A percentile compares a stretch with the other conserved stretches of the same genome.
phyloP scores from a whole-genome alignment of 2,888 invertebrate species.

The Xiphydria camelus region DNA sequence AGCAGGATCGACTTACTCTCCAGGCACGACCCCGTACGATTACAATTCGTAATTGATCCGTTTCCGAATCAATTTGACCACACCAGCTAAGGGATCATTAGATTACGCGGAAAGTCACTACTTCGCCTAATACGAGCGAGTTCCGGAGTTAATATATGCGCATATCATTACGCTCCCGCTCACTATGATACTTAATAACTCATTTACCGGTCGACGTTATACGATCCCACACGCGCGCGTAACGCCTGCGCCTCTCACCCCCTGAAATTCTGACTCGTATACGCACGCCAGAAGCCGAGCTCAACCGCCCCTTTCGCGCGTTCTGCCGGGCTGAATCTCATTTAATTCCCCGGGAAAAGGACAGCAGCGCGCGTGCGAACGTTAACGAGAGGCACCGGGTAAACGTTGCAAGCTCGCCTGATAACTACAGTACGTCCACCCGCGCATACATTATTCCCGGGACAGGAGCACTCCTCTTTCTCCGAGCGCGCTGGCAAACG shows the following conservation, averaged over 20 bases:
- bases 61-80: constrained; percentile 41
- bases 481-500: neutral
- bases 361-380: too few relatives aligned
- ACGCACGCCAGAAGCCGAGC: too few relatives aligned
- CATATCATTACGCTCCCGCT: constrained; percentile 11
- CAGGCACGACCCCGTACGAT: too few relatives aligned
- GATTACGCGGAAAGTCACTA: constrained; percentile 7
- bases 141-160: constrained; percentile 18
- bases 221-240: too few relatives aligned
- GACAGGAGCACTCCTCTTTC: neutral
- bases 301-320: neutral
- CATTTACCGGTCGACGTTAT: too few relatives aligned
- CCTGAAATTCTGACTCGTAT: too few relatives aligned
- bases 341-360: neutral
- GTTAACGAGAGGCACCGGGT: neutral
- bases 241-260: too few relatives aligned
- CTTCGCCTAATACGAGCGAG: too few relatives aligned
- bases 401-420: neutral
- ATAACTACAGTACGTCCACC: neutral
- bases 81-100: constrained; percentile 2
- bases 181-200: constrained; percentile 1
- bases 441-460: neutral
- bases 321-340: neutral
- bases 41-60: constrained; percentile 35
- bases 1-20: too few relatives aligned